Conservation (phyloP, 2,113 vertebrate genomes). For the Natator depressus region DNA sequence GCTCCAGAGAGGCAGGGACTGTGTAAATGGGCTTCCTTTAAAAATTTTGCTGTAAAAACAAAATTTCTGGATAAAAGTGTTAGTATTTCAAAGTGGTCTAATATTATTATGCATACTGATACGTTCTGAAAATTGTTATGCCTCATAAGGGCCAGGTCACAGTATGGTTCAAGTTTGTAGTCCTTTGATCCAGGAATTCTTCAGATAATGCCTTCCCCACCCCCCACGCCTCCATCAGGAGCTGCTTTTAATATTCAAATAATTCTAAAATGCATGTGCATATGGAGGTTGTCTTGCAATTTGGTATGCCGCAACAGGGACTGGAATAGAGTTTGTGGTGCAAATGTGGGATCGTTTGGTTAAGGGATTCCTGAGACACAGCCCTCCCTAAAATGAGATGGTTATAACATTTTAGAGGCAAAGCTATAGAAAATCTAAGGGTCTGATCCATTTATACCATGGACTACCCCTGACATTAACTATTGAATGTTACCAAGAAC, state of each 20-base stretch:
- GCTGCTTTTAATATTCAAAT: not conserved
- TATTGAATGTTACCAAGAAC: too few relatives aligned
- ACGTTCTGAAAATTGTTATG: not conserved
- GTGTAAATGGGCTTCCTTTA: not conserved
- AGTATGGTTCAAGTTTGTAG: not conserved
- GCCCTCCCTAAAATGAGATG: too few relatives aligned
- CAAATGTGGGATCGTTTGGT: not conserved
- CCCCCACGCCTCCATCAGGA: not conserved
- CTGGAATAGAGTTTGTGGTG: not conserved
- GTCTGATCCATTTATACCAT: too few relatives aligned
- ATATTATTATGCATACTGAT: not conserved
- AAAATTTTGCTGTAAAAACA: not conserved
- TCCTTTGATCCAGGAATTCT: fast-evolving
- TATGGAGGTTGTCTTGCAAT: not conserved
- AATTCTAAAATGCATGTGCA: not conserved
- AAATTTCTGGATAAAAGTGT: not conserved
- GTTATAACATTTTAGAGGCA: too few relatives aligned
- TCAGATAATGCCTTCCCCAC: not conserved
- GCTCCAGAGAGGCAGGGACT: not conserved
- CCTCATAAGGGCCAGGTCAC: not conserved
- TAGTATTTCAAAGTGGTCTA: not conserved
- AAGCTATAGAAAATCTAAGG: too few relatives aligned
- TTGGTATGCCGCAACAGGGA: not conserved
- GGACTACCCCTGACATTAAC: too few relatives aligned
- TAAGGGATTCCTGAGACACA: too few relatives aligned